These are phyloP conservation scores for Serrognathus titanus DNA, from an alignment of 2,888 invertebrate species.

Conservation along the genomic window DNA sequence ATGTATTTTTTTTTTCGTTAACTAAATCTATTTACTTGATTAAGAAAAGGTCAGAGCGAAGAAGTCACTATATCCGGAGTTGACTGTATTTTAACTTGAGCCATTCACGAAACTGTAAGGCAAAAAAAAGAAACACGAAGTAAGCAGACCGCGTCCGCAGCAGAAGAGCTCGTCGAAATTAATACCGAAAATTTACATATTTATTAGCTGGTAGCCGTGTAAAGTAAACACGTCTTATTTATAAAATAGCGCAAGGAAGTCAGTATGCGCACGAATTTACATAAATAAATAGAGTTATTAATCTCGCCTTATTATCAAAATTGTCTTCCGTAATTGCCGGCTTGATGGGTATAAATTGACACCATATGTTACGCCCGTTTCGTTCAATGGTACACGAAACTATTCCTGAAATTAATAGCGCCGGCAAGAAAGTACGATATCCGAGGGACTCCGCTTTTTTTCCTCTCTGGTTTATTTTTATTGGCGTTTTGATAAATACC, in stretches of 20 bases:
- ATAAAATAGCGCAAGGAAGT: neutral
- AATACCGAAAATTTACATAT: constrained; percentile 8
- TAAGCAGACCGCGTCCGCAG: no score
- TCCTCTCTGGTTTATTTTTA: no score
- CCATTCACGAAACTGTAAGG: no score
- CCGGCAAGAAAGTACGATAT: neutral
- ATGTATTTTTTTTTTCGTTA: no score
- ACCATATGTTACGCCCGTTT: constrained; percentile 32
- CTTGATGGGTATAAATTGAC: constrained; percentile 40
- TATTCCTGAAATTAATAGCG: neutral
- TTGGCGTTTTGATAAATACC: no score
- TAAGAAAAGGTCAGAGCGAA: no score
- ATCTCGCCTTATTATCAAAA: constrained; percentile 36
- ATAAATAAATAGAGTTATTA: constrained; percentile 8
- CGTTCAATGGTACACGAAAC: neutral
- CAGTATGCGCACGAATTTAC: neutral
- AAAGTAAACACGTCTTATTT: constrained; percentile 3
- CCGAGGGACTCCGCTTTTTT: no score
- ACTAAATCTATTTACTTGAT: no score
- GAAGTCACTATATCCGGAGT: no score
- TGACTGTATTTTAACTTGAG: no score
- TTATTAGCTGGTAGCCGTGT: constrained; percentile 5
- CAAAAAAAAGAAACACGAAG: no score
- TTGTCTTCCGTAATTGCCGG: constrained; percentile 39
- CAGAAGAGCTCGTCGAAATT: neutral